Percentiles rank a stretch among this genome's conserved stretches.
Evolutionary conservation across 2,113 vertebrate species (phyloP).

Genomic region (Laticauda laticaudata): DNA sequence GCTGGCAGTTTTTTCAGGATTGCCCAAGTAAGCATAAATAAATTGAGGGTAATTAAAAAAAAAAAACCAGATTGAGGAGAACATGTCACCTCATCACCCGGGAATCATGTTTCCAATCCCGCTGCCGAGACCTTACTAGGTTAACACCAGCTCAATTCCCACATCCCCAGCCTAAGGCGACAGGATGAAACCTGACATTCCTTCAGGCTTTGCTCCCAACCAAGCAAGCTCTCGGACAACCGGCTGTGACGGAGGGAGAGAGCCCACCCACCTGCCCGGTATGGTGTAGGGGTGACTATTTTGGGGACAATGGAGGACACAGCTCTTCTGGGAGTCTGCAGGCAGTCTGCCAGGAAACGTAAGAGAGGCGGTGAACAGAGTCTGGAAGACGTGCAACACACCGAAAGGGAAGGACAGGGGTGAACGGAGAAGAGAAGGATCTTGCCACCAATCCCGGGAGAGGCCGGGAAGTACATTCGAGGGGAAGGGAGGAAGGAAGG

Average conservation of each 20-base stretch:
- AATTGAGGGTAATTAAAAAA: neutral
- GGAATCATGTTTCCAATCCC: neutral
- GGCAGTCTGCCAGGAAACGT: neutral
- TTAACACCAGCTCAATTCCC: neutral
- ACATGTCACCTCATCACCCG: neutral
- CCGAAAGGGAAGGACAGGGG: no score
- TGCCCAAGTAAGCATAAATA: neutral
- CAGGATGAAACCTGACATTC: neutral
- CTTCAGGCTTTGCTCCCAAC: neutral
- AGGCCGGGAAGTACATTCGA: neutral
- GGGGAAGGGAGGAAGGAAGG: neutral
- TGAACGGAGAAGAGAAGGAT: neutral
- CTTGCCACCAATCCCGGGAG: no score
- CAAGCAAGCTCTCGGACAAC: neutral
- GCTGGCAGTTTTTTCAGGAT: neutral
- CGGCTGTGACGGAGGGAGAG: neutral
- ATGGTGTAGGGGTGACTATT: no score
- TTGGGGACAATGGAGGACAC: neutral
- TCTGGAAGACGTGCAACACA: no score
- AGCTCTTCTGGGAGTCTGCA: neutral
- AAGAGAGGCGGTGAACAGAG: neutral
- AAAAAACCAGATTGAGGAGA: no score
- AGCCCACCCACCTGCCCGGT: no score
- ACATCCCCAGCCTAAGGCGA: no score
- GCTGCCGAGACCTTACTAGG: neutral